phyloP scores from a whole-genome alignment of 1,140 invertebrate species.

The Aphaenogaster ashmeadi region DNA sequence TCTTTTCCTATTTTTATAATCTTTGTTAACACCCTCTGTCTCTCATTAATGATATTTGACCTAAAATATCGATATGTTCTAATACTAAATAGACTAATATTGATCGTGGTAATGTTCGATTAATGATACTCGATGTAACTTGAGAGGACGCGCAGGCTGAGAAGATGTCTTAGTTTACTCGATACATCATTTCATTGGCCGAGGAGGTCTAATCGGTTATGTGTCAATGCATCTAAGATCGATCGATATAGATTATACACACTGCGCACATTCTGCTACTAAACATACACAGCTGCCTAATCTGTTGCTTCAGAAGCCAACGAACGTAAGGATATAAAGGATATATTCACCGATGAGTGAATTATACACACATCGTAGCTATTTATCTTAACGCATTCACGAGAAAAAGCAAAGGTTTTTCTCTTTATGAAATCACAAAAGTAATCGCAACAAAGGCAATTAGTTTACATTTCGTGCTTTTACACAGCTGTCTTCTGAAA shows the following conservation, averaged over 20 bases:
- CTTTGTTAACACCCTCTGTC: background rate
- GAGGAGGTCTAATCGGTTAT: constrained; percentile 51
- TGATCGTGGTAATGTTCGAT: background rate
- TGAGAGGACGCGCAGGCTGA: background rate
- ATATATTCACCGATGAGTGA: background rate
- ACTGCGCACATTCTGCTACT: constrained; percentile 45
- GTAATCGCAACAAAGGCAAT: background rate
- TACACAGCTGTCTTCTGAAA: background rate
- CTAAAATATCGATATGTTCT: background rate
- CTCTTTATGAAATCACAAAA: background rate
- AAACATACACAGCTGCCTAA: constrained; percentile 40
- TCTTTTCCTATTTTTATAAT: background rate
- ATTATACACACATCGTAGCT: background rate
- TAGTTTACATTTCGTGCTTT: background rate
- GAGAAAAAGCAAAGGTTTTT: background rate
- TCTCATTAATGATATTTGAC: background rate
- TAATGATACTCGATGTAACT: constrained; percentile 12
- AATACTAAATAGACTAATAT: constrained; percentile 6
- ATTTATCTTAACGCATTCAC: background rate
- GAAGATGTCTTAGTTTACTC: constrained; percentile 44
- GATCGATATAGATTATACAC: constrained; percentile 59
- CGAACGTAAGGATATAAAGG: background rate
- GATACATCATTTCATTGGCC: constrained; percentile 59
- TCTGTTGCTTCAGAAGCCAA: constrained; percentile 42
- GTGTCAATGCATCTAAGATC: constrained; percentile 58